phyloP scores from a whole-genome alignment of 2,888 invertebrate species.

The Agrenia bidenticulata region DNA sequence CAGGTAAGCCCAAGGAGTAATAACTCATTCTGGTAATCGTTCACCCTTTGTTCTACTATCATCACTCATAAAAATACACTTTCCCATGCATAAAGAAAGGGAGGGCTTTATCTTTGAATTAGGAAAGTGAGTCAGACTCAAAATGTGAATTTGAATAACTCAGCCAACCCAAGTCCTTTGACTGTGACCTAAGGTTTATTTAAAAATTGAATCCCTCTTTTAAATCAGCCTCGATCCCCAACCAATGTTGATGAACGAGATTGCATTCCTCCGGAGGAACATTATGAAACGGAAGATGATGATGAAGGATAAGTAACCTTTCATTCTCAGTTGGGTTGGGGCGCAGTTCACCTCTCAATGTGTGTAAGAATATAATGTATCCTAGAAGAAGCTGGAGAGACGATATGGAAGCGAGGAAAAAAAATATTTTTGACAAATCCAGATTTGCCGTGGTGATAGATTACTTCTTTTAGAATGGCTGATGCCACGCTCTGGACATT shows the following conservation, averaged over 20 bases:
- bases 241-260: constrained; percentile 19
- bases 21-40: constrained; percentile 21
- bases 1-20: constrained; percentile 14
- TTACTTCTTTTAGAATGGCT: constrained; percentile 53
- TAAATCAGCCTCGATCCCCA: neutral
- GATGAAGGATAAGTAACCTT: constrained; percentile 4
- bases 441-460: constrained; percentile 53
- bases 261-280: neutral
- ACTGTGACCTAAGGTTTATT: constrained; percentile 10
- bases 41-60: constrained; percentile 18
- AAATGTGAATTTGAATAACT: constrained; percentile 20
- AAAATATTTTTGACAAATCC: constrained; percentile 53
- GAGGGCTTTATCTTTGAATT: neutral
- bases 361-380: constrained; percentile 6
- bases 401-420: constrained; percentile 21
- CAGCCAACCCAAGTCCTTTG: neutral
- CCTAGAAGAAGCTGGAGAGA: constrained; percentile 4
- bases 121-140: constrained; percentile 13
- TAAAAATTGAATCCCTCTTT: neutral
- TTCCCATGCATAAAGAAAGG: constrained; percentile 18
- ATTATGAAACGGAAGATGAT: neutral
- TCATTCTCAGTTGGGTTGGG: neutral
- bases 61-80: constrained; percentile 23
- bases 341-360: constrained; percentile 5
- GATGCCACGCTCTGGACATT: constrained; percentile 52